Evolutionary conservation across 2,888 invertebrate species (phyloP).

Genomic region (Melipona beecheii): DNA sequence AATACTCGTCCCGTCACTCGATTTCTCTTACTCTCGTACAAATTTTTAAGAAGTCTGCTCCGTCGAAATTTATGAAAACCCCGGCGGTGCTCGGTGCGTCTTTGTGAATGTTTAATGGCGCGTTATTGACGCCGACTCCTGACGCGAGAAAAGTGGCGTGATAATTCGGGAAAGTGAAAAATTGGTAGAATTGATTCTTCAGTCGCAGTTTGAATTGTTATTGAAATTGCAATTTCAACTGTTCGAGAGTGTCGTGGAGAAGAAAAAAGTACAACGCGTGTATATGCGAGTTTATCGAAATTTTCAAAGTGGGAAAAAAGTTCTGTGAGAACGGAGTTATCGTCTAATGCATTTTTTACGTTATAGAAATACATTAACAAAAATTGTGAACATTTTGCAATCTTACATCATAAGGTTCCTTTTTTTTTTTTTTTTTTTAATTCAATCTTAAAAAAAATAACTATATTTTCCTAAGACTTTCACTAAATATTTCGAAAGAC

Average conservation of each 20-base stretch:
- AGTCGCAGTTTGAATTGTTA: no score
- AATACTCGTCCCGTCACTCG: conserved; percentile 46
- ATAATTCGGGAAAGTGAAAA: not conserved
- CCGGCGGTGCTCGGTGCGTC: not conserved
- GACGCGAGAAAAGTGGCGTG: not conserved
- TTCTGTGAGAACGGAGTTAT: no score
- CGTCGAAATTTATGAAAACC: conserved; percentile 44
- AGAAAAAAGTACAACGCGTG: no score
- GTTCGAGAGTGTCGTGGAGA: no score
- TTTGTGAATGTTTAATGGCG: conserved; percentile 13
- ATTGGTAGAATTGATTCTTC: no score
- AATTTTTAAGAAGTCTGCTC: conserved; percentile 35
- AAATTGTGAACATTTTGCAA: no score
- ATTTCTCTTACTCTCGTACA: conserved; percentile 36
- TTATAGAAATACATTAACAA: no score
- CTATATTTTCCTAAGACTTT: not conserved
- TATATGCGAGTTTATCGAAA: no score
- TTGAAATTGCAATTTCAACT: no score
- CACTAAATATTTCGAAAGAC: not conserved
- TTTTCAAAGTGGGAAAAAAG: no score
- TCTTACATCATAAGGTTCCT: no score
- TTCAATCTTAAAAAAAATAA: not conserved
- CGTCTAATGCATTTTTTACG: no score
- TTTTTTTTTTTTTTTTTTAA: not conserved
- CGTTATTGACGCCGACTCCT: not conserved